Base-by-base conservation (phyloP, 2,797 vertebrate species). In the Florisuga fusca region DNA sequence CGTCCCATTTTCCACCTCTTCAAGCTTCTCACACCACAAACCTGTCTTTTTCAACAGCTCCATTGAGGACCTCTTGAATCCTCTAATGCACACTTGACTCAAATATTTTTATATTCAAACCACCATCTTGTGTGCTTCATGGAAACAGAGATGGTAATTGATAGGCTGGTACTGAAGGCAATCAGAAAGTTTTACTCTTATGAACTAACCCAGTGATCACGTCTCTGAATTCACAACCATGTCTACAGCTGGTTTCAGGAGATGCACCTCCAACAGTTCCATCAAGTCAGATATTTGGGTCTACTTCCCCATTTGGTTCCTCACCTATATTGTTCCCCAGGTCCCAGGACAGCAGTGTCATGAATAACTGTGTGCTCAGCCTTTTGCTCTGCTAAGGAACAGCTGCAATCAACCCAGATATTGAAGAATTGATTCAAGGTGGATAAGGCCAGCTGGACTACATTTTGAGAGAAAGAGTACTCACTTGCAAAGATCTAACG, bases 261-360 rank as follows among this genome's bases (percentile, higher is more conserved):
- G 17, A 16, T 14, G 23, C 19, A 59, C 23, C 29, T 59, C 58
- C 31, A 84, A 5, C 17, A 66, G 27, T 62, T 72, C 19, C 53
- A 41, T 21, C 11, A 38, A 43, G n/a, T n/a, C 34, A 26, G 33
- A 80, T 63, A 43, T 63, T 51, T 36, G 72, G 72, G 17, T 6
- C 15, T 48, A 21, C 50, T 81, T 74, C 38, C 20, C 53, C 5
- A 2, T 29, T 29, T 84, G 8, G 3, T 57, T 76, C 43, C 26
- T 50, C 55, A 66, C 1, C 12, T 66, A 10, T 36, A 31, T 13
- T 46, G 12, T 16, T 31, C 14, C 22, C 20, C 0, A 2, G 8
- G 14, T 72, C n/a, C 31, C 54, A 72, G 50, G 43, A 78, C 31
- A 87, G 19, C 36, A 67, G 5, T 22, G 33, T 48, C 51, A 54